These are phyloP conservation scores for Hemiscyllium ocellatum DNA, from an alignment of 2,113 vertebrate species.

Conservation along the genomic window DNA sequence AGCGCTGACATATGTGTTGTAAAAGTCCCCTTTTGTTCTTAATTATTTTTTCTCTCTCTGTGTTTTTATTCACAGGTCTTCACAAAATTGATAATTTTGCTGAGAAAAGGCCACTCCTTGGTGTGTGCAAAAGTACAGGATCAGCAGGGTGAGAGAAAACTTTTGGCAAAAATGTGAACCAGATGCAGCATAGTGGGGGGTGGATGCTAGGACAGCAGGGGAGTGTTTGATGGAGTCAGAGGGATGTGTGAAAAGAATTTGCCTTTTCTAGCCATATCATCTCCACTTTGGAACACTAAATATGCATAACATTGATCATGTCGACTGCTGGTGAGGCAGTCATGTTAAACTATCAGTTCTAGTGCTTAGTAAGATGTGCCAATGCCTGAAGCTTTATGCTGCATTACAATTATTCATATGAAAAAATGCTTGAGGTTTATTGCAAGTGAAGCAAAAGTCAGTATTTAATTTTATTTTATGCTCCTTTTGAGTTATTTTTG, in stretches of 20 bases:
- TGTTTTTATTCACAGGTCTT: constrained; percentile 61
- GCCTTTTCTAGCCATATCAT: not conserved
- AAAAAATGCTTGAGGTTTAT: not conserved
- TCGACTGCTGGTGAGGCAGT: not conserved
- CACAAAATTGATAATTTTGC: constrained; percentile 81
- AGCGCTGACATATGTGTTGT: constrained; percentile 40
- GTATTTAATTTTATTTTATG: not conserved
- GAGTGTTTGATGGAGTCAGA: not conserved
- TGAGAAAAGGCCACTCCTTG: constrained; percentile 88
- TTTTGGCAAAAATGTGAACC: constrained; percentile 12
- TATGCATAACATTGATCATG: not conserved
- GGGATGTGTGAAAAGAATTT: constrained; percentile 7
- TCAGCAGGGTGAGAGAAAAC: constrained; percentile 83
- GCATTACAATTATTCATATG: not conserved
- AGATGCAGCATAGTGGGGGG: not conserved
- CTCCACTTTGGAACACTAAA: not conserved
- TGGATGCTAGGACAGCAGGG: not conserved
- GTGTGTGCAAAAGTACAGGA: constrained; percentile 90
- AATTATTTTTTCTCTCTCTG: constrained; percentile 45
- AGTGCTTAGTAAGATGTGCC: not conserved
- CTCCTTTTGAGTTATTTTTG: not conserved
- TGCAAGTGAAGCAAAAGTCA: not conserved
- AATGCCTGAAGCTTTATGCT: constrained; percentile 3
- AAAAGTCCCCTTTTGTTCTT: constrained; percentile 54
- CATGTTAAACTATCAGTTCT: not conserved